phyloP scores from a whole-genome alignment of 1,140 invertebrate species.

The Dreissena polymorpha region DNA sequence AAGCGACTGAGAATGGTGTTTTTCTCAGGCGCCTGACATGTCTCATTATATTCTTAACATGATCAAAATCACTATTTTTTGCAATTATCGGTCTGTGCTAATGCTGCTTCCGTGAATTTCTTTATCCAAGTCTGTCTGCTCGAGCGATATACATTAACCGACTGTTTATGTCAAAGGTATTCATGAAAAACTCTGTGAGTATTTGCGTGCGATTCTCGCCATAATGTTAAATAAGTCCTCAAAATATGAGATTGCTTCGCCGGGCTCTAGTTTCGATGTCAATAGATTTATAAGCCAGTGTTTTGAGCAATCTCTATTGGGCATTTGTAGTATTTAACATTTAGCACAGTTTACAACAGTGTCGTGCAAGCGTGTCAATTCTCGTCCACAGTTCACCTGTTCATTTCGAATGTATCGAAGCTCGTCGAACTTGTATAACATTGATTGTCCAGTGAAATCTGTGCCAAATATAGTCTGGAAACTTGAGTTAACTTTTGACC shows the following conservation, averaged over 20 bases:
- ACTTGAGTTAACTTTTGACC: too few relatives aligned
- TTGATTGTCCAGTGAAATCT: not conserved
- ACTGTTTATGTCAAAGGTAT: too few relatives aligned
- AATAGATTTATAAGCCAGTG: conserved; percentile 10
- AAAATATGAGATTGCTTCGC: conserved; percentile 10
- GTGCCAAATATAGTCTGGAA: not conserved
- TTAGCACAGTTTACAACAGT: not conserved
- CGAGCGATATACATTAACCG: too few relatives aligned
- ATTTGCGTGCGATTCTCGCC: not conserved
- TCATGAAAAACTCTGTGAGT: too few relatives aligned
- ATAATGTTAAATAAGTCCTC: not conserved
- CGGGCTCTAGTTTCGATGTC: conserved; percentile 10
- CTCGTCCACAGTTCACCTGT: not conserved
- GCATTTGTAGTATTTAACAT: not conserved
- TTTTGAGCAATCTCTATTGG: not conserved
- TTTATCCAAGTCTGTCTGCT: too few relatives aligned
- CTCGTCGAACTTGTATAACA: not conserved
- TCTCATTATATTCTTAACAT: too few relatives aligned
- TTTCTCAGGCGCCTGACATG: too few relatives aligned
- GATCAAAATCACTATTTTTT: too few relatives aligned
- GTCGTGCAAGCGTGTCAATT: not conserved
- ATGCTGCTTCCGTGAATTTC: too few relatives aligned
- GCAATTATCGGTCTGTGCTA: too few relatives aligned
- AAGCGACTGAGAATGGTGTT: too few relatives aligned
- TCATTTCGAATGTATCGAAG: not conserved